phyloP scores from a whole-genome alignment of 2,113 vertebrate species.

The Dermatemys mawii region DNA sequence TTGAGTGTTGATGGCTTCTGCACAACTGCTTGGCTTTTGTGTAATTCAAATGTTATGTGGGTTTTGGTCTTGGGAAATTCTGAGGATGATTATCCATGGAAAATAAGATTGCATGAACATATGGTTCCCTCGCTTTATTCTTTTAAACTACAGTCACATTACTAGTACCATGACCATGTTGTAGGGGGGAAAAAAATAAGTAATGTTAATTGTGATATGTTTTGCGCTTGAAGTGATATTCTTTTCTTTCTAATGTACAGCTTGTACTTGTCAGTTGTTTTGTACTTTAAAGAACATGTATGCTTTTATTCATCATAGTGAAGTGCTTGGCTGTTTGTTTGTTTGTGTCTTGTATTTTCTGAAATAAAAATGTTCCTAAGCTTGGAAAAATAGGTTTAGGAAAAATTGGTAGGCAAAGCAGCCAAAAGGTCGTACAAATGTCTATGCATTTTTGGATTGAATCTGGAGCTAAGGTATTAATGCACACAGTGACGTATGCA shows the following conservation, averaged over 20 bases:
- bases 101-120: fast-evolving
- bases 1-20: neutral
- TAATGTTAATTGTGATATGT: neutral
- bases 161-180: neutral
- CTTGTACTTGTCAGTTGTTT: neutral
- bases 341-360: neutral
- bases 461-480: neutral
- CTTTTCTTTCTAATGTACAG: neutral
- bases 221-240: neutral
- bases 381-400: neutral
- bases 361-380: neutral
- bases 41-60: neutral
- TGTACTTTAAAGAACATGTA: neutral
- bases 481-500: neutral
- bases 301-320: neutral
- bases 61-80: neutral
- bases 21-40: neutral
- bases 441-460: neutral
- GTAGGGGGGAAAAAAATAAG: neutral
- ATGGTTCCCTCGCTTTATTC: neutral
- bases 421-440: neutral
- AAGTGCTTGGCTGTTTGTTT: neutral
- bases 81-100: neutral
- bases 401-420: neutral
- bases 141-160: neutral